Conservation (phyloP, 2,888 invertebrate genomes). For the Dorcus hopei region DNA sequence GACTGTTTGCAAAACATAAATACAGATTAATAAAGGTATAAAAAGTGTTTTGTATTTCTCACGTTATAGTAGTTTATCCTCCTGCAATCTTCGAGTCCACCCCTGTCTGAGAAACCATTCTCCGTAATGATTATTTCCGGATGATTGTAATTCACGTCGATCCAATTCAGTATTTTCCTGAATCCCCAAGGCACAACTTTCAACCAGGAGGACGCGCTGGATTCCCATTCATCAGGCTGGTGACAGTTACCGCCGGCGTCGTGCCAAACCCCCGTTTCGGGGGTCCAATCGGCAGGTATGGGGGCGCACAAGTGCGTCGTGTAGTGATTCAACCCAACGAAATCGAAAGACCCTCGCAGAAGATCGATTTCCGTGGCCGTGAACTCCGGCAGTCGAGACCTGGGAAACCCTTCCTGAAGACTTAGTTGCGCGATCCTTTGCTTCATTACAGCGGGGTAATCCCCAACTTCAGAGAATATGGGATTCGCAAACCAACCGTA, state of each 20-base stretch:
- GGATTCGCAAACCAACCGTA: constrained; percentile 52
- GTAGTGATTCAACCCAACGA: constrained; percentile 66
- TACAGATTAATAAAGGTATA: neutral
- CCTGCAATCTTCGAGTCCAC: constrained; percentile 21
- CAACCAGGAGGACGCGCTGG: constrained; percentile 45
- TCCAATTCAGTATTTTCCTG: constrained; percentile 53
- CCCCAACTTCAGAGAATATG: constrained; percentile 50
- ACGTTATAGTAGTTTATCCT: constrained; percentile 24
- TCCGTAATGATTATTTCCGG: constrained; percentile 55
- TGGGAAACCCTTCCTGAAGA: constrained; percentile 42
- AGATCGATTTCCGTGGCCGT: constrained; percentile 46
- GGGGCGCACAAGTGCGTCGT: constrained; percentile 40
- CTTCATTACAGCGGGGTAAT: constrained; percentile 54
- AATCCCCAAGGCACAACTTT: constrained; percentile 59
- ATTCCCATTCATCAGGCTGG: constrained; percentile 54
- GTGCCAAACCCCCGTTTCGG: constrained; percentile 1
- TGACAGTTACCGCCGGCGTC: constrained; percentile 7
- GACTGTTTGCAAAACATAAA: constrained; percentile 20
- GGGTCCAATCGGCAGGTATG: neutral
- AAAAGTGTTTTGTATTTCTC: neutral
- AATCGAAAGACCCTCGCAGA: constrained; percentile 57
- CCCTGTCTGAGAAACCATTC: constrained; percentile 53
- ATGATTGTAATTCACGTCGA: constrained; percentile 52
- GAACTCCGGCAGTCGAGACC: constrained; percentile 51
- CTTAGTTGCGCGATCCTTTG: constrained; percentile 47